Percentiles rank a stretch among this genome's conserved stretches.
Evolutionary conservation across 2,797 vertebrate species (phyloP).

Genomic region (Xyrichtys novacula): DNA sequence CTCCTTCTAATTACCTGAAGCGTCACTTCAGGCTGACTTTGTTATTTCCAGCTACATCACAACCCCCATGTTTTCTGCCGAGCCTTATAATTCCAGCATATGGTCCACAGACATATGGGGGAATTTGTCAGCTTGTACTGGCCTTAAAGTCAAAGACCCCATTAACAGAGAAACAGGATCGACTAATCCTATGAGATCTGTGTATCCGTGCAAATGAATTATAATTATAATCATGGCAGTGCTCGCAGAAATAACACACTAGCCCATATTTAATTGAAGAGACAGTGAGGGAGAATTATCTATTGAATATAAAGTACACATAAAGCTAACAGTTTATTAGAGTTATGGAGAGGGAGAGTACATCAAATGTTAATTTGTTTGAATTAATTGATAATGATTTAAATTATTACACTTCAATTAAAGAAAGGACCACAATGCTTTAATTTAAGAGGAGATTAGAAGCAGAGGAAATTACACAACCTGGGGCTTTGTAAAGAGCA

Average conservation of each 20-base stretch:
- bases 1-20: slow-evolving; percentile 83
- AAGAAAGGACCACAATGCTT: not conserved
- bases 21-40: slow-evolving; percentile 76
- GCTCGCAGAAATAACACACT: slow-evolving; percentile 52
- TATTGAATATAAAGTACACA: slow-evolving; percentile 62
- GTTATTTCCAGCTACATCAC: slow-evolving; percentile 78
- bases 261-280: slow-evolving; percentile 68
- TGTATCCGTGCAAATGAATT: slow-evolving; percentile 74
- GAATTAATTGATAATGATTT: slow-evolving; percentile 20
- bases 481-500: slow-evolving; percentile 25
- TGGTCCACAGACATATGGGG: slow-evolving; percentile 73
- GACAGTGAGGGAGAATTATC: slow-evolving; percentile 65
- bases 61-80: slow-evolving; percentile 75
- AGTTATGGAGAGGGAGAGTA: slow-evolving; percentile 16
- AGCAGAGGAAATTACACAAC: slow-evolving; percentile 24
- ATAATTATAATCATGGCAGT: slow-evolving; percentile 61
- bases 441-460: slow-evolving; percentile 20
- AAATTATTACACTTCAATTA: slow-evolving; percentile 24
- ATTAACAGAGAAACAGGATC: slow-evolving; percentile 78
- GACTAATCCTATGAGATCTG: slow-evolving; percentile 82
- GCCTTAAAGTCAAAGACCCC: slow-evolving; percentile 84
- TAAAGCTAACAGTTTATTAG: slow-evolving; percentile 9
- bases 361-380: slow-evolving; percentile 33
- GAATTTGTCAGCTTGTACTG: slow-evolving; percentile 79
- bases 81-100: slow-evolving; percentile 79